Evolutionary conservation across 2,113 vertebrate species (phyloP).

Genomic region (Centropus bengalensis): DNA sequence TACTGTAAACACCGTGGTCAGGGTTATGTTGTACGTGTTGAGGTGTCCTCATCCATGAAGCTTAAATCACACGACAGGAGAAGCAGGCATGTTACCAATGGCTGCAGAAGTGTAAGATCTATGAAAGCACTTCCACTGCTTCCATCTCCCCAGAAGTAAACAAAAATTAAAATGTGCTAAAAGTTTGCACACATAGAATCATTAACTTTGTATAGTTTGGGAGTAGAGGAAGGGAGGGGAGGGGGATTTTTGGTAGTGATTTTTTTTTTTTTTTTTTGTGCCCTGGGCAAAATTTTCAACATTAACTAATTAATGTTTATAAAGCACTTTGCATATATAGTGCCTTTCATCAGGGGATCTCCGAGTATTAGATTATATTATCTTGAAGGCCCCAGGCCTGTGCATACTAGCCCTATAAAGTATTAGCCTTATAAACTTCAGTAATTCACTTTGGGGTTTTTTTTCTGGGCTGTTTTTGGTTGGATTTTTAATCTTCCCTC

Average conservation of each 20-base stretch:
- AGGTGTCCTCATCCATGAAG: background rate
- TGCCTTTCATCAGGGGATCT: slow-evolving; percentile 76
- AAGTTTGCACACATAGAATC: slow-evolving; percentile 53
- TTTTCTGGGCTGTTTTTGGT: background rate
- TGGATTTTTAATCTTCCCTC: slow-evolving; percentile 52
- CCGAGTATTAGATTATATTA: slow-evolving; percentile 72
- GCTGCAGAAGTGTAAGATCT: background rate
- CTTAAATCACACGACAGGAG: background rate
- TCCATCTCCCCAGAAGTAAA: slow-evolving; percentile 50
- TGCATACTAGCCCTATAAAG: slow-evolving; percentile 57
- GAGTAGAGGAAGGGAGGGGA: slow-evolving; percentile 51
- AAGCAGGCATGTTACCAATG: background rate
- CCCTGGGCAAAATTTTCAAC: slow-evolving; percentile 66
- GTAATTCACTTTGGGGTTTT: background rate
- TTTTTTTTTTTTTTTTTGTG: background rate
- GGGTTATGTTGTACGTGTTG: background rate
- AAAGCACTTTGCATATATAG: slow-evolving; percentile 76
- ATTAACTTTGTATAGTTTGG: slow-evolving; percentile 63
- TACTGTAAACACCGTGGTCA: background rate
- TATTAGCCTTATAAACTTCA: slow-evolving; percentile 55
- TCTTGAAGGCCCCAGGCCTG: slow-evolving; percentile 67
- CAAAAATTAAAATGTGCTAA: slow-evolving; percentile 57
- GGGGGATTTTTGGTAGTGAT: slow-evolving; percentile 35
- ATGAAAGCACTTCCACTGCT: slow-evolving; percentile 3
- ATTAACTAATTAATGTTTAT: slow-evolving; percentile 77